Evolutionary conservation across 1,140 invertebrate genomes (phyloP).

Genomic region (Nebria ingens): DNA sequence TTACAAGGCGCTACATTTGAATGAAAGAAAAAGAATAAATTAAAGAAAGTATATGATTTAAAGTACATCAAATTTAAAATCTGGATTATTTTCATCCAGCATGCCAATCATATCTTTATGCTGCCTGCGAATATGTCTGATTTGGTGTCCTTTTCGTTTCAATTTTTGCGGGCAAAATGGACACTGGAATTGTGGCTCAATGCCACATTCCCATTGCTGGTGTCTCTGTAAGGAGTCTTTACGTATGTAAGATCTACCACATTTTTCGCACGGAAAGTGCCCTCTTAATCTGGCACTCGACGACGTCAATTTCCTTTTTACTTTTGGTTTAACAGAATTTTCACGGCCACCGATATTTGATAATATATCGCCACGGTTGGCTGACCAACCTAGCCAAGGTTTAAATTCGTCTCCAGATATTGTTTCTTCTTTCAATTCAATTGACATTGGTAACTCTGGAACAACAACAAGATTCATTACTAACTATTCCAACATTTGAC

Average conservation of each 20-base stretch:
- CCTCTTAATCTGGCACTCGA: conserved; percentile 30
- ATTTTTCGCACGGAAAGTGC: conserved; percentile 46
- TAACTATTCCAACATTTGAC: too few relatives aligned
- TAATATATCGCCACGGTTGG: conserved; percentile 15
- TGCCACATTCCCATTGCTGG: conserved; percentile 51
- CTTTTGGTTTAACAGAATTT: conserved; percentile 20
- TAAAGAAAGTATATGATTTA: too few relatives aligned
- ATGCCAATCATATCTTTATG: conserved; percentile 40
- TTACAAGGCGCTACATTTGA: too few relatives aligned
- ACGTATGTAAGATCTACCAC: conserved; percentile 51
- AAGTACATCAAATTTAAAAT: conserved; percentile 14
- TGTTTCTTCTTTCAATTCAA: conserved; percentile 24
- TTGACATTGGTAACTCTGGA: conserved; percentile 28
- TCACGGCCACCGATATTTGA: conserved; percentile 13
- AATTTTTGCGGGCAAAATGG: conserved; percentile 59
- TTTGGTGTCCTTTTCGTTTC: conserved; percentile 47
- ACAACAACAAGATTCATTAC: conserved; percentile 17
- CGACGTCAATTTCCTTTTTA: conserved; percentile 18
- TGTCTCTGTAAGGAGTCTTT: conserved; percentile 56
- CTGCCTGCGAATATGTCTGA: conserved; percentile 46
- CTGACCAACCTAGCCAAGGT: conserved; percentile 28
- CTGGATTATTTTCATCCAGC: conserved; percentile 34
- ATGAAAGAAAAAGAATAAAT: too few relatives aligned
- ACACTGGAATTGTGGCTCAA: conserved; percentile 67
- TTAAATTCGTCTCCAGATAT: conserved; percentile 9